Evolutionary conservation across 2,113 vertebrate genomes (phyloP).

Genomic region (Phalacrocorax brasilianus): DNA sequence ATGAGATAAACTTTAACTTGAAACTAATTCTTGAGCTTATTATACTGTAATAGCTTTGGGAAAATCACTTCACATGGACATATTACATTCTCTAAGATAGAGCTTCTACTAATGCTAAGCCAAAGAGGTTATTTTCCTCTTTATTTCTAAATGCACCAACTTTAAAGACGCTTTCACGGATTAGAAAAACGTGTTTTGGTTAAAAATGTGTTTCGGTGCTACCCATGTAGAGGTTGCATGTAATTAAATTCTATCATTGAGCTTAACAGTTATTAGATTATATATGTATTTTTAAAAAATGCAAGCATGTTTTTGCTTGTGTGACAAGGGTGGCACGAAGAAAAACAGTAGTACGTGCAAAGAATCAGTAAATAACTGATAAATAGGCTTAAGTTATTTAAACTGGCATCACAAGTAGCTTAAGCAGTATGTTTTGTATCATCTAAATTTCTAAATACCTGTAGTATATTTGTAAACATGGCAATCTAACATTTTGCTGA

Average conservation of each 20-base stretch:
- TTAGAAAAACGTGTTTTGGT: conserved; percentile 58
- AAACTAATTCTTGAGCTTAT: conserved; percentile 51
- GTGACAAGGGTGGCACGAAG: background rate
- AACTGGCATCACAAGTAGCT: conserved; percentile 54
- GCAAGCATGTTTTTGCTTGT: conserved; percentile 20
- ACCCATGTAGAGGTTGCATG: conserved; percentile 17
- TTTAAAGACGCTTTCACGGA: conserved; percentile 36
- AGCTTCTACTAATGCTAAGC: background rate
- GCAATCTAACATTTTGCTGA: conserved; percentile 73
- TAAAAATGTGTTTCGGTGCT: background rate
- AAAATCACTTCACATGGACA: conserved; percentile 26
- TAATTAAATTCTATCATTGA: conserved; percentile 58
- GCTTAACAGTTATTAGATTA: conserved; percentile 68
- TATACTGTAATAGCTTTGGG: conserved; percentile 16
- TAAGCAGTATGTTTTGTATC: conserved; percentile 69
- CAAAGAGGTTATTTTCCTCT: conserved; percentile 49
- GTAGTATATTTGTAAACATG: conserved; percentile 82
- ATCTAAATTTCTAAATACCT: conserved; percentile 79
- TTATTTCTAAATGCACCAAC: background rate
- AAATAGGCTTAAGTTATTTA: conserved; percentile 76
- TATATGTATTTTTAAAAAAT: conserved; percentile 25
- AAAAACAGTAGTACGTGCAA: conserved; percentile 50
- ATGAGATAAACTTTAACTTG: conserved; percentile 57
- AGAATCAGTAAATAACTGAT: conserved; percentile 70
- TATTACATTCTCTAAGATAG: background rate